Percentiles rank a stretch among this genome's conserved stretches.
Evolutionary conservation across 2,113 vertebrate genomes (phyloP).

Genomic region (Tupaia chinensis): DNA sequence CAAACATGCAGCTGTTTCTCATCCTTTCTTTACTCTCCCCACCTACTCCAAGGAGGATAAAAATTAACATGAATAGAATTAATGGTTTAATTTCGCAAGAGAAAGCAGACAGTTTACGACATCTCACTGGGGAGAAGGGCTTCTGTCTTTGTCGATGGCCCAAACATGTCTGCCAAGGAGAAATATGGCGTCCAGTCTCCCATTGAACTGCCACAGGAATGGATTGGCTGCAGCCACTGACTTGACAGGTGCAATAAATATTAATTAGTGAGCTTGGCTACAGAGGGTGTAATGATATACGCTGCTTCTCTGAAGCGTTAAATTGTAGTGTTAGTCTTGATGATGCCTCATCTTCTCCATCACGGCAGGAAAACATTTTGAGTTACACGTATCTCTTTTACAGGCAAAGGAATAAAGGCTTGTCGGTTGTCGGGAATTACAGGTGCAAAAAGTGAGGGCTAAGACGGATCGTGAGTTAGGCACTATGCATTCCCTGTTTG

Average conservation of each 20-base stretch:
- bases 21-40: constrained; percentile 59
- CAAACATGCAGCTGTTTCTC: constrained; percentile 76
- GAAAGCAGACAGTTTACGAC: constrained; percentile 84
- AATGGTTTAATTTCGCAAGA: constrained; percentile 89
- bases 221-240: constrained; percentile 89
- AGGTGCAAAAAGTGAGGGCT: constrained; percentile 69
- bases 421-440: constrained; percentile 83
- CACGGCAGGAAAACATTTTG: constrained; percentile 87
- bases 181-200: constrained; percentile 90
- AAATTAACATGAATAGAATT: constrained; percentile 88
- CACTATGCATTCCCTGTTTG: constrained; percentile 35
- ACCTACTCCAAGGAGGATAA: constrained; percentile 82
- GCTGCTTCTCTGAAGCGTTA: constrained; percentile 91
- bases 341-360: constrained; percentile 90
- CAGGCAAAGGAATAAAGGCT: constrained; percentile 84
- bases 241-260: constrained; percentile 94
- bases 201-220: constrained; percentile 90
- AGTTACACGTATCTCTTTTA: constrained; percentile 82
- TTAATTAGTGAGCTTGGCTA: constrained; percentile 92
- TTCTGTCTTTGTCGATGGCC: constrained; percentile 92
- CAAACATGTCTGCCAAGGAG: constrained; percentile 91
- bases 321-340: constrained; percentile 92
- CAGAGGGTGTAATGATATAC: constrained; percentile 90
- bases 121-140: constrained; percentile 83
- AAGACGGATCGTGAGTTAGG: constrained; percentile 45